Conservation (phyloP, 2,797 vertebrate species). For the Parambassis ranga region DNA sequence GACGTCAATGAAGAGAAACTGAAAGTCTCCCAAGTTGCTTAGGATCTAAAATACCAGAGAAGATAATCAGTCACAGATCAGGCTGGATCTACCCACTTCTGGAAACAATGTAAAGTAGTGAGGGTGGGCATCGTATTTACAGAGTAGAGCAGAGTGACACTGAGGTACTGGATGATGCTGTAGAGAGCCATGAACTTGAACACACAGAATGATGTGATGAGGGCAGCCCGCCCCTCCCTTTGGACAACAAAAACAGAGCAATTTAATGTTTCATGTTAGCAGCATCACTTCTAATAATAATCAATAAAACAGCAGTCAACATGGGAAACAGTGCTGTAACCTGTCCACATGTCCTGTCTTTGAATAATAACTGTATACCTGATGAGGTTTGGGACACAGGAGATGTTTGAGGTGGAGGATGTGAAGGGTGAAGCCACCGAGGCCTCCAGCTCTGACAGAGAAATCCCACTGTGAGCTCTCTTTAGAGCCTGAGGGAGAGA, state of each 20-base stretch:
- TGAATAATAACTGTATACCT: slow-evolving; percentile 78
- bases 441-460: slow-evolving; percentile 95
- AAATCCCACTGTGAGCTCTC: slow-evolving; percentile 95
- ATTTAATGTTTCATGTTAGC: not conserved
- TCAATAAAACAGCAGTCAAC: not conserved
- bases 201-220: slow-evolving; percentile 97
- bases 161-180: slow-evolving; percentile 98
- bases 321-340: not conserved
- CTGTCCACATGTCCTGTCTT: not conserved
- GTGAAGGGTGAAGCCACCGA: slow-evolving; percentile 98
- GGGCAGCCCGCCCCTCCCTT: slow-evolving; percentile 96
- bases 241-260: not conserved
- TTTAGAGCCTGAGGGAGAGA: slow-evolving; percentile 87
- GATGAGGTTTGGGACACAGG: slow-evolving; percentile 96
- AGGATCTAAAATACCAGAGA: slow-evolving; percentile 81
- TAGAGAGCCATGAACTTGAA: slow-evolving; percentile 99
- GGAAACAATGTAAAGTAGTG: too few species aligned
- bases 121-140: too few species aligned
- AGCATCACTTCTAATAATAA: too few species aligned
- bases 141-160: slow-evolving; percentile 93
- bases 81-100: too few species aligned
- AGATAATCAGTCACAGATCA: not conserved
- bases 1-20: slow-evolving; percentile 98
- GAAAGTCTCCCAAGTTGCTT: slow-evolving; percentile 96
- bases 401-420: slow-evolving; percentile 92